Evolutionary conservation across 2,113 vertebrate species (phyloP), one percentile per base, ranked within the genome.

Genomic region (Scolopax mira): DNA sequence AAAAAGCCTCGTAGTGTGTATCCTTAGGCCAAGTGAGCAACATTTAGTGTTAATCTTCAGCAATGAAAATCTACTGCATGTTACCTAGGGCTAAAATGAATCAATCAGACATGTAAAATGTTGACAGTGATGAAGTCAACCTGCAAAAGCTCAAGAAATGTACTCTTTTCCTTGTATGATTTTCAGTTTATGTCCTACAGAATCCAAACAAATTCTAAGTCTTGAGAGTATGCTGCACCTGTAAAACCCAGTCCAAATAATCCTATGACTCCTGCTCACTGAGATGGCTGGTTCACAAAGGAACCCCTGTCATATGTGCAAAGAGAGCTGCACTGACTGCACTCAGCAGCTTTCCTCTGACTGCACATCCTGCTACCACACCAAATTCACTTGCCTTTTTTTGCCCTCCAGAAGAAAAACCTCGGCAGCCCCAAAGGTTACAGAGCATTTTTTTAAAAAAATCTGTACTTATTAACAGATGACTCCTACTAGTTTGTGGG

Each of bases 401-500:
- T 80, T 48, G 65, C 51, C 62, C 46, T 90, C 64, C 37, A 55
- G 58, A 69, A 83, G 35, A 55, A 90, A 77, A 78, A 79, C 10
- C 33, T 88, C 61, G 27, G 57, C 37, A 95, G 41, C 55, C 57
- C 24, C 62, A 88, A 74, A 73, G 64, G 41, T 93, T 96, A 95
- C 41, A 27, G 52, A 90, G 48, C 83, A 64, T 93, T 96, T 96
- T 96, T 96, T 69, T 13, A 42, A 83, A 51, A 95, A 96, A 95
- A 90, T 71, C 91, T 97, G 97, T 96, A 73, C 87, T 96, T 97
- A 93, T 96, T 97, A 98, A 95, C 66, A 35, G 5, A 93, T 77
- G 77, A 89, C 74, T 97, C 80, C 80, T 82, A 90, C 90, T 94
- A 96, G 93, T 97, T 94, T 96, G 55, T 87, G 66, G 67, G 71